Conservation (phyloP, 2,113 vertebrate species). For the Campylorhamphus procurvoides region DNA sequence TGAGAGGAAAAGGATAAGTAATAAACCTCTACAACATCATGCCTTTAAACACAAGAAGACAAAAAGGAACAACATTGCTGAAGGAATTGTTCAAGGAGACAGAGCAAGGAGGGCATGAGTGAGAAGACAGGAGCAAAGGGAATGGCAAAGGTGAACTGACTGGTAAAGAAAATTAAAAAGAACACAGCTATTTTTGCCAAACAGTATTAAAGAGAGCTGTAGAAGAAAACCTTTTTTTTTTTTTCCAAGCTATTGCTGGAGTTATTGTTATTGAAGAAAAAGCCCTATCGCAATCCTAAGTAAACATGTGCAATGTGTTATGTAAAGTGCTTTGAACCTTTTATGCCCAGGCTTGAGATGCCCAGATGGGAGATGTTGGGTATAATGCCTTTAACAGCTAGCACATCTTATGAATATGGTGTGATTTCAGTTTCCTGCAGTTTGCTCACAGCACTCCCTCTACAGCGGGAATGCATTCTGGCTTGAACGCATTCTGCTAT, state of each 20-base stretch:
- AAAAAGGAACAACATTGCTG: neutral
- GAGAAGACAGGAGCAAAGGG: neutral
- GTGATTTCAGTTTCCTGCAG: constrained; percentile 19
- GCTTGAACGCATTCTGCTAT: neutral
- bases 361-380: neutral
- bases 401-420: neutral
- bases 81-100: neutral
- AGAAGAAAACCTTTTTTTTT: neutral
- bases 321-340: neutral
- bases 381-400: constrained; percentile 5
- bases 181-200: neutral
- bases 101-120: neutral
- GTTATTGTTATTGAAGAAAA: neutral
- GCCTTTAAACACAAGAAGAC: neutral
- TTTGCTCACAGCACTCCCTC: constrained; percentile 13
- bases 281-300: neutral
- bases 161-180: neutral
- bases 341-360: neutral
- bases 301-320: neutral
- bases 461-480: neutral
- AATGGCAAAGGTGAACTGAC: neutral
- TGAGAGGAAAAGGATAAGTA: neutral
- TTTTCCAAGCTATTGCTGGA: neutral
- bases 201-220: neutral
- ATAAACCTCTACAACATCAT: neutral